A percentile compares a stretch with the other conserved stretches of the same genome.
Evolutionary conservation across 2,888 invertebrate genomes (phyloP).

Genomic region (Diplolepis rosae): DNA sequence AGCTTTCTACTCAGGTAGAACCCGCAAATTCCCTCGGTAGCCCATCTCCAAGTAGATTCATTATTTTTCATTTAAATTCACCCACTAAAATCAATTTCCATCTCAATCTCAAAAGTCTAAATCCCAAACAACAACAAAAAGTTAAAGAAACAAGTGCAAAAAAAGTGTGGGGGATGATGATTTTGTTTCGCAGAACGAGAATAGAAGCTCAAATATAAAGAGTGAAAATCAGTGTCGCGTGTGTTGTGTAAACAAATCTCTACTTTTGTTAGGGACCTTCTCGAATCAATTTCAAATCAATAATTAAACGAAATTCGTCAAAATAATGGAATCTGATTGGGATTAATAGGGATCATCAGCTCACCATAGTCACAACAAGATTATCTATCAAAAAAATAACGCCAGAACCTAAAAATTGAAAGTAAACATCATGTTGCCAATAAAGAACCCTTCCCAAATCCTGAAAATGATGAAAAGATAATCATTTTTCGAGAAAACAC

Average conservation of each 20-base stretch:
- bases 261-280: too few species aligned
- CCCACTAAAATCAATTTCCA: background rate
- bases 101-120: background rate
- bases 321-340: background rate
- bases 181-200: background rate
- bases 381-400: too few species aligned
- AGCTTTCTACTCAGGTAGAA: slow-evolving; percentile 57
- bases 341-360: background rate
- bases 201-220: background rate
- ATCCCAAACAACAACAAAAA: background rate
- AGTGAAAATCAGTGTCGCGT: slow-evolving; percentile 20
- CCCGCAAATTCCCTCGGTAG: slow-evolving; percentile 60
- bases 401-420: too few species aligned
- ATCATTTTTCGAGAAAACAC: background rate
- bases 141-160: background rate
- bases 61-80: background rate
- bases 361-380: too few species aligned
- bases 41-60: slow-evolving; percentile 34
- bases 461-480: background rate
- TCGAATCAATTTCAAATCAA: too few species aligned
- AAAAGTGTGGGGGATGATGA: background rate
- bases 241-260: slow-evolving; percentile 25
- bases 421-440: too few species aligned
- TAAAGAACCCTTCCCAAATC: too few species aligned
- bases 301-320: too few species aligned